Evolutionary conservation across 2,113 vertebrate genomes (phyloP), one percentile per base, ranked within the genome.

Genomic region (Anhinga anhinga): DNA sequence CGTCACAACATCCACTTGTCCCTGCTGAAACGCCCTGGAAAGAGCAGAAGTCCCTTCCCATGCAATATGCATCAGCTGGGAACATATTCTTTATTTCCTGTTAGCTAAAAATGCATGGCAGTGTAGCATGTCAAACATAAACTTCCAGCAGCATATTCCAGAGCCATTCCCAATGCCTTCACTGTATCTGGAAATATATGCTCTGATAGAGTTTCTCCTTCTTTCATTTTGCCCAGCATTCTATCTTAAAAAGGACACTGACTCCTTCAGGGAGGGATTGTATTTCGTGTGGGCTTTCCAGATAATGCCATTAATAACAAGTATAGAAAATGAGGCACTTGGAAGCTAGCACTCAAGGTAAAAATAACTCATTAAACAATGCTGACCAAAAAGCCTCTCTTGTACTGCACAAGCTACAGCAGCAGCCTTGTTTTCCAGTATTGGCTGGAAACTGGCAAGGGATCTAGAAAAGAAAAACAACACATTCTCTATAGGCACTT

Each of bases 291-390:
- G 23, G 32, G 23, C n/a, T 93, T 94, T 90, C n/a, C 85, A 92
- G 42, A 79, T 55, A 71, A 2, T 79, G 52, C 29, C 65, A 58
- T 79, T 91, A 91, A 29, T 50, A 89, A 66, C 50, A 90, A 82
- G 26, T 42, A 26, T 9, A 72, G 92, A 93, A 93, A 90, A 79
- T 18, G 47, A 72, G 32, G 71, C 56, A 59, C 34, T 91, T 90
- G 61, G 94, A 94, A 76, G 44, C 78, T 53, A 67, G 25, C 26
- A 53, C 52, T 84, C 26, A 55, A 79, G 32, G 53, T 55, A 87
- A 91, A 95, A 94, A 93, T 49, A 89, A 74, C 70, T 93, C 22
- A 72, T 90, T 92, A 72, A 85, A 82, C 62, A 85, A 82, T 47
- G 52, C 44, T 72, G 52, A 90, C 44, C 44, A 92, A 92, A 94